A percentile compares a stretch with the other conserved stretches of the same genome.
Conservation (phyloP, 2,888 invertebrate genomes). For the Leucophora obtusa region DNA sequence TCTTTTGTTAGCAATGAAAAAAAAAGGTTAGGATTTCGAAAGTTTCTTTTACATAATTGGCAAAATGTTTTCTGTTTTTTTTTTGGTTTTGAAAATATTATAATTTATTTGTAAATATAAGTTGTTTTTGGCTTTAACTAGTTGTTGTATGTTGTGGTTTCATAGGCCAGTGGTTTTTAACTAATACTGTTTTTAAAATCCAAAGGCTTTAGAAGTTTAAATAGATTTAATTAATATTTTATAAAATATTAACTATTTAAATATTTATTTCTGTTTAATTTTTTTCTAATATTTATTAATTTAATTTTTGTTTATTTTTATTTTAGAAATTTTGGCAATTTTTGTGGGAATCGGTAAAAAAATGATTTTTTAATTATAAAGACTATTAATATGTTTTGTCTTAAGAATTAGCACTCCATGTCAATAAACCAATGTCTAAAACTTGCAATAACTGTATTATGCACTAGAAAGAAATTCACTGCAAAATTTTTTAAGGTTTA, state of each 20-base stretch:
- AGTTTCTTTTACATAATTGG: not conserved
- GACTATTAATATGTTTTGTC: not conserved
- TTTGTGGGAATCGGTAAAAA: constrained; percentile 72
- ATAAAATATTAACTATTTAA: not conserved
- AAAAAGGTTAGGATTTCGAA: constrained; percentile 17
- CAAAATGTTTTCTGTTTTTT: not conserved
- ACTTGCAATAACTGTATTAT: too few relatives aligned
- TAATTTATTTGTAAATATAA: not conserved
- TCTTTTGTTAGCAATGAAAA: not conserved
- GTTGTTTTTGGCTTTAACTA: constrained; percentile 25
- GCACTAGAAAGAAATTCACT: too few relatives aligned
- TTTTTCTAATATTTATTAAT: constrained; percentile 8
- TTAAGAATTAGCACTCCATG: not conserved
- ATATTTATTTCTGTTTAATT: not conserved
- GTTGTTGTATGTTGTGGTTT: constrained; percentile 38
- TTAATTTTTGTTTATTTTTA: constrained; percentile 43
- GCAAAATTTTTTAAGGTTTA: too few relatives aligned
- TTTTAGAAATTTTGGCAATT: constrained; percentile 72
- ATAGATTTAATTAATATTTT: not conserved
- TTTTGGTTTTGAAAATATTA: not conserved
- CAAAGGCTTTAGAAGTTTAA: not conserved
- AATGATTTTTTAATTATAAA: not conserved
- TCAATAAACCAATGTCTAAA: too few relatives aligned
- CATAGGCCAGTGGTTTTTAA: not conserved
- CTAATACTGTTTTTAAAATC: not conserved